Conservation (phyloP, 2,888 invertebrate species). For the Chloromyia formosa region DNA sequence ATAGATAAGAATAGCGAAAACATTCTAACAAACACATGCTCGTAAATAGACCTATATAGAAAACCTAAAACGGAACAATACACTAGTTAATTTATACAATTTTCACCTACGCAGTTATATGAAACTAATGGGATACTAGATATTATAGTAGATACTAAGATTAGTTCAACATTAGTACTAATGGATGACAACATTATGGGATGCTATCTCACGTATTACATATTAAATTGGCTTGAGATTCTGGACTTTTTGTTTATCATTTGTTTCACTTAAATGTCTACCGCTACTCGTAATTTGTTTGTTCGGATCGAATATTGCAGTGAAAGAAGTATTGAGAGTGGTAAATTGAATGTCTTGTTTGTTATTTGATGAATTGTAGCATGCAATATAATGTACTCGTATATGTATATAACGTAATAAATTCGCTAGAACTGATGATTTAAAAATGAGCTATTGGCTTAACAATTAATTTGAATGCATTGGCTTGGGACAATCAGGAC, state of each 20-base stretch:
- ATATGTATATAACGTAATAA: no score
- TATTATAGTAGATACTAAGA: not conserved
- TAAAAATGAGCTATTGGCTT: no score
- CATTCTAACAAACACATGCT: no score
- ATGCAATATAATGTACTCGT: no score
- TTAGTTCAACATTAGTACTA: constrained; percentile 15
- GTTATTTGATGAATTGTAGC: not conserved
- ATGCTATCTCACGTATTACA: not conserved
- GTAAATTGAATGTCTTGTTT: not conserved
- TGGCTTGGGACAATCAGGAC: no score
- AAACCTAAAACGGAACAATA: not conserved
- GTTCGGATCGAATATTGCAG: constrained; percentile 10
- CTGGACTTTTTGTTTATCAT: not conserved
- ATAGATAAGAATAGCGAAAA: not conserved
- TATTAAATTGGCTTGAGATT: constrained; percentile 23
- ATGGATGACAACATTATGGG: constrained; percentile 6
- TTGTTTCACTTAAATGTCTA: constrained; percentile 2
- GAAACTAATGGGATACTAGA: not conserved
- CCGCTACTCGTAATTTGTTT: not conserved
- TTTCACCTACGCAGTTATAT: not conserved
- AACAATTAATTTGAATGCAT: no score
- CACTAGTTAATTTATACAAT: not conserved
- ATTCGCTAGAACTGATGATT: no score
- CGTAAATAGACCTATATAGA: no score
- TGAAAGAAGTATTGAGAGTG: not conserved